Evolutionary conservation across 1,140 invertebrate genomes (phyloP).

Genomic region (Drosophila kepulauana): DNA sequence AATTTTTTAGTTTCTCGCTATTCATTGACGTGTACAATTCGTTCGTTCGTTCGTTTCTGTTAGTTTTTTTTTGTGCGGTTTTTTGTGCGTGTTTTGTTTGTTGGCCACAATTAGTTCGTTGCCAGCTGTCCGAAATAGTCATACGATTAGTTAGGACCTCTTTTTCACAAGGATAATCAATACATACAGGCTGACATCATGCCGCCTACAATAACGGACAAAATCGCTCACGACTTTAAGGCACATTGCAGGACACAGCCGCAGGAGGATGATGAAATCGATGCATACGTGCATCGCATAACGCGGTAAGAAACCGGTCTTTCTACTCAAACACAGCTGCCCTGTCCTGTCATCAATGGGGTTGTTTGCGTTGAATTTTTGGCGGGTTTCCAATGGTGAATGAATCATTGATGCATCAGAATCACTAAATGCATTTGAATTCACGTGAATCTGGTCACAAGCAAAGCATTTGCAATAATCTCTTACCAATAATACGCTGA

Average conservation of each 20-base stretch:
- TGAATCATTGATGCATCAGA: slow-evolving; percentile 1
- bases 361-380: slow-evolving; percentile 29
- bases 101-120: neutral
- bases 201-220: slow-evolving; percentile 72
- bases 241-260: slow-evolving; percentile 46
- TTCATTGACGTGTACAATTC: slow-evolving; percentile 54
- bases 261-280: slow-evolving; percentile 61
- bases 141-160: slow-evolving; percentile 2
- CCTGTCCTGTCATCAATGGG: neutral
- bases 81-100: slow-evolving; percentile 7
- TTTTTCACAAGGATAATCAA: slow-evolving; percentile 44
- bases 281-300: slow-evolving; percentile 56
- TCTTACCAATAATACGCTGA: slow-evolving; percentile 16
- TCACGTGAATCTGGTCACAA: slow-evolving; percentile 19
- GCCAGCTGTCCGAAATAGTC: slow-evolving; percentile 6
- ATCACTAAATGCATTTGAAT: neutral
- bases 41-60: slow-evolving; percentile 10
- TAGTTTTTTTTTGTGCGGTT: slow-evolving; percentile 8
- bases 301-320: slow-evolving; percentile 75
- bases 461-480: neutral
- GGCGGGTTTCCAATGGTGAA: slow-evolving; percentile 21
- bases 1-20: slow-evolving; percentile 64
- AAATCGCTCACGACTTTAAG: slow-evolving; percentile 63
- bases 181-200: slow-evolving; percentile 62
- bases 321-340: slow-evolving; percentile 26